Percentiles rank a stretch among this genome's conserved stretches.
Conservation (phyloP, 2,888 invertebrate genomes). For the Drosophila mettleri region DNA sequence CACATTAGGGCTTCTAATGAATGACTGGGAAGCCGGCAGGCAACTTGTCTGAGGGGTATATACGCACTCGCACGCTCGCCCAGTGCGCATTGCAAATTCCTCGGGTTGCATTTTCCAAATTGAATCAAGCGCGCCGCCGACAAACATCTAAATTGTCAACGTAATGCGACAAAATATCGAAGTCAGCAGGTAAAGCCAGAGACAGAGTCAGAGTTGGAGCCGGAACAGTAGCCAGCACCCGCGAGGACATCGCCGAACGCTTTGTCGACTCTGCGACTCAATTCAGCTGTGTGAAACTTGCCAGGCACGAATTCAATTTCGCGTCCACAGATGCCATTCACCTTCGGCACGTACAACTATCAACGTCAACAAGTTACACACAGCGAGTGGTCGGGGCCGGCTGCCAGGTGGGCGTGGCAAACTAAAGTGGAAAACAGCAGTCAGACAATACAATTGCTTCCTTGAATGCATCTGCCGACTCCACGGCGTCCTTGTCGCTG, state of each 20-base stretch:
- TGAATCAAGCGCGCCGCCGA: slow-evolving; percentile 72
- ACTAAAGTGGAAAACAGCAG: slow-evolving; percentile 78
- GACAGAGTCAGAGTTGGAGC: neutral
- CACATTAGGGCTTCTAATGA: slow-evolving; percentile 63
- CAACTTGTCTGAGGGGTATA: neutral
- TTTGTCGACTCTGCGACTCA: slow-evolving; percentile 58
- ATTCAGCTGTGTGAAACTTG: slow-evolving; percentile 63
- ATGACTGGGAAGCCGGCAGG: slow-evolving; percentile 28
- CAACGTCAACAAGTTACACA: slow-evolving; percentile 79
- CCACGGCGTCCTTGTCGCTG: slow-evolving; percentile 28
- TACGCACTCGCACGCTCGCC: slow-evolving; percentile 4
- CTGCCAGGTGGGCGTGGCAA: slow-evolving; percentile 58
- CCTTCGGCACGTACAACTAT: slow-evolving; percentile 81
- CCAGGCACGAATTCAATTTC: slow-evolving; percentile 80
- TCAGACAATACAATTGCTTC: slow-evolving; percentile 79
- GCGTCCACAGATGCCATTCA: slow-evolving; percentile 81
- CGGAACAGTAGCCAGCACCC: slow-evolving; percentile 24
- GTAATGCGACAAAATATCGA: slow-evolving; percentile 81
- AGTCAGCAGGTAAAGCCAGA: slow-evolving; percentile 68
- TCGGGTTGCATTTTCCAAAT: slow-evolving; percentile 64
- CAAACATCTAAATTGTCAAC: slow-evolving; percentile 81
- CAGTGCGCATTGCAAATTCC: slow-evolving; percentile 56
- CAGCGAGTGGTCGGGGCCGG: neutral
- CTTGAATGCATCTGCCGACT: slow-evolving; percentile 68
- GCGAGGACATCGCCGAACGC: slow-evolving; percentile 28